phyloP scores from a whole-genome alignment of 2,113 vertebrate genomes.

The Sinocyclocheilus rhinocerous region DNA sequence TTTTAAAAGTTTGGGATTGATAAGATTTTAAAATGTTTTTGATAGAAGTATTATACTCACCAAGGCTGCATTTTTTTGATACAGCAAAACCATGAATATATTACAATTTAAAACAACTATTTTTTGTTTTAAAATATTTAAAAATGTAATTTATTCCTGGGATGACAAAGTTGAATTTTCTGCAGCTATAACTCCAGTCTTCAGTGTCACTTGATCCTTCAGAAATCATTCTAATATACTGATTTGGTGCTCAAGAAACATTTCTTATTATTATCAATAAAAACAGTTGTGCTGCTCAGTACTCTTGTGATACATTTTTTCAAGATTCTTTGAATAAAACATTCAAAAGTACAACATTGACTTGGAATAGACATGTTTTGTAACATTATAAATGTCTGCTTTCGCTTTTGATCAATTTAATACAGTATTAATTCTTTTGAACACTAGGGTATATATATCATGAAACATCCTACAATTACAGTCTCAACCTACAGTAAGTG shows the following conservation, averaged over 20 bases:
- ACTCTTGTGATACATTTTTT: not conserved
- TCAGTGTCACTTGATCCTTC: not conserved
- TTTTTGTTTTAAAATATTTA: too few relatives aligned
- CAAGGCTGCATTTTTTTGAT: too few relatives aligned
- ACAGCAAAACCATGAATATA: too few relatives aligned
- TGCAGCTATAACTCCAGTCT: not conserved
- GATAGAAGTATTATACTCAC: not conserved
- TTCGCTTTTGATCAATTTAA: not conserved
- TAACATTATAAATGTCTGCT: not conserved
- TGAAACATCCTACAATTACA: not conserved
- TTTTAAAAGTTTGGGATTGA: not conserved
- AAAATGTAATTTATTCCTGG: too few relatives aligned
- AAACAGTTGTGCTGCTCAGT: not conserved
- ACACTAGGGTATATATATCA: too few relatives aligned
- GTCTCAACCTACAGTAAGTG: constrained; percentile 5
- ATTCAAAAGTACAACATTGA: not conserved
- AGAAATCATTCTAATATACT: not conserved
- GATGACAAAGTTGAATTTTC: too few relatives aligned
- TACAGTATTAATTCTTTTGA: not conserved
- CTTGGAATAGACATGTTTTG: not conserved
- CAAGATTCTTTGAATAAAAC: not conserved
- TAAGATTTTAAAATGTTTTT: not conserved
- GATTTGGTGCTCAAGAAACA: not conserved
- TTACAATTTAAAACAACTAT: too few relatives aligned
- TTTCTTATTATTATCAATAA: not conserved